phyloP scores from a whole-genome alignment of 2,113 vertebrate genomes.

The Entelurus aequoreus region DNA sequence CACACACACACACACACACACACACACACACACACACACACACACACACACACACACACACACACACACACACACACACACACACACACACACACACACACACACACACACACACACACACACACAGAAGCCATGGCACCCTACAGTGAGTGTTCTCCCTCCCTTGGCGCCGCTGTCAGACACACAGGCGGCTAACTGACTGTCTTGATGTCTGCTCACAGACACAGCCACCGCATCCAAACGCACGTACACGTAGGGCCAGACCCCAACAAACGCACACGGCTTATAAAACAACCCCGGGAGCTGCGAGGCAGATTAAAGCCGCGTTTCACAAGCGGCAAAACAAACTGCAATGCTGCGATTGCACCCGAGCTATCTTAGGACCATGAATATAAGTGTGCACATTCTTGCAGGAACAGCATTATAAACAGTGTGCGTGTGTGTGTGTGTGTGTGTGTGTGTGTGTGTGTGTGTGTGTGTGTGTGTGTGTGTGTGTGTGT shows the following conservation, averaged over 20 bases:
- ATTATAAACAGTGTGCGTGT: not conserved
- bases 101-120: conserved; percentile 4
- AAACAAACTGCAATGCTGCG: conserved; percentile 16
- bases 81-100: not conserved
- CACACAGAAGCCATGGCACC: conserved; percentile 10
- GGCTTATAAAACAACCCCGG: conserved; percentile 13
- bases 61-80: not conserved
- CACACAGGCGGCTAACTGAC: conserved; percentile 42
- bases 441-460: too few relatives aligned
- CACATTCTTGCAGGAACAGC: not conserved
- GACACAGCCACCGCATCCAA: conserved; percentile 23
- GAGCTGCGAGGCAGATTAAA: conserved; percentile 12
- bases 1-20: too few relatives aligned
- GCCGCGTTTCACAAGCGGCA: conserved; percentile 9
- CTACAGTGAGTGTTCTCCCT: conserved; percentile 6
- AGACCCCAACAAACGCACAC: conserved; percentile 22
- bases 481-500: too few relatives aligned
- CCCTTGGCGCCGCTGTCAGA: conserved; percentile 17
- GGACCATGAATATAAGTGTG: conserved; percentile 8
- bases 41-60: too few relatives aligned
- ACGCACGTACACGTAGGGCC: conserved; percentile 15
- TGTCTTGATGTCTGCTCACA: conserved; percentile 52
- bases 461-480: too few relatives aligned
- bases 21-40: too few relatives aligned
- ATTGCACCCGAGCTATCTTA: conserved; percentile 1